Evolutionary conservation across 2,113 vertebrate genomes (phyloP).

Genomic region (Apodemus speciosus): DNA sequence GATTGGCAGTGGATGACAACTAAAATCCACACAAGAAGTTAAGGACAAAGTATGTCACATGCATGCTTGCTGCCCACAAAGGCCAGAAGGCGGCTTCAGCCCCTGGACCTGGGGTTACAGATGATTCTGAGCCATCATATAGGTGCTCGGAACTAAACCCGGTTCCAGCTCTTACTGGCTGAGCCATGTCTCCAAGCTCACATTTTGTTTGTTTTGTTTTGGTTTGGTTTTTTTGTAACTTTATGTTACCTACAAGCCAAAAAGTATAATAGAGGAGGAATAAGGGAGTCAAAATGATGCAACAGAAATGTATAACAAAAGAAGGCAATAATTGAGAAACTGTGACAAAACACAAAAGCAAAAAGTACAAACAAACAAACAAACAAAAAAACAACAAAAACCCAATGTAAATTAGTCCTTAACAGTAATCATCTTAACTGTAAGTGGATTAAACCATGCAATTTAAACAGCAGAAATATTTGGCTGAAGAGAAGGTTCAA

Average conservation of each 20-base stretch:
- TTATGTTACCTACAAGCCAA: background rate
- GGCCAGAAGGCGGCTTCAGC: background rate
- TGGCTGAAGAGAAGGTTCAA: background rate
- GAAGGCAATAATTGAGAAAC: background rate
- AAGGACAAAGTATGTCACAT: background rate
- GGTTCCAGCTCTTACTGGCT: background rate
- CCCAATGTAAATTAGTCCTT: background rate
- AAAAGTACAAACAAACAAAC: background rate
- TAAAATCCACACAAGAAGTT: background rate
- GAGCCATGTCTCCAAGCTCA: background rate
- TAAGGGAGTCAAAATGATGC: background rate
- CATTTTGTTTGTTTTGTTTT: background rate
- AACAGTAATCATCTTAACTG: background rate
- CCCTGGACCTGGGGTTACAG: background rate
- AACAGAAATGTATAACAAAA: background rate
- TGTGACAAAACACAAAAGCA: background rate
- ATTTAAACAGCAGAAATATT: background rate
- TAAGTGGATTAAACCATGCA: background rate
- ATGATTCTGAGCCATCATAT: background rate
- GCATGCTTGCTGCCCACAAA: background rate
- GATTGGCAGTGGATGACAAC: background rate
- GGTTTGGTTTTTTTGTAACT: background rate
- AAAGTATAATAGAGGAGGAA: background rate
- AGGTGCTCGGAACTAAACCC: background rate
- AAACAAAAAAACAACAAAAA: background rate